These are phyloP conservation scores for Peromyscus nudipes DNA, from an alignment of 2,797 vertebrate genomes.

Conservation along the genomic window DNA sequence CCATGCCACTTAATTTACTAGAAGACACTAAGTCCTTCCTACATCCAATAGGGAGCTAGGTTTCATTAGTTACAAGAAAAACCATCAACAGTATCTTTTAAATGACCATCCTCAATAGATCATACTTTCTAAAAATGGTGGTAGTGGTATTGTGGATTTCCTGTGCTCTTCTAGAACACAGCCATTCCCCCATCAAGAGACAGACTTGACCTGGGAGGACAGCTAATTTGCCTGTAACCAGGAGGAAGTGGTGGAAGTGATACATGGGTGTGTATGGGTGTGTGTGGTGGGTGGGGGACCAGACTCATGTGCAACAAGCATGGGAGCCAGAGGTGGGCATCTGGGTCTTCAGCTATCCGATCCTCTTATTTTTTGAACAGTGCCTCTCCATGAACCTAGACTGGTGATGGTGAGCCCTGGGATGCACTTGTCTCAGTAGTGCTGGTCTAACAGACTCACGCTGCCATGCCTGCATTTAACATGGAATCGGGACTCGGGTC, in stretches of 20 bases:
- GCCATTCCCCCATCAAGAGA: too few species aligned
- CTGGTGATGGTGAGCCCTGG: background rate
- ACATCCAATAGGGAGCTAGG: too few species aligned
- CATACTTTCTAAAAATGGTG: background rate
- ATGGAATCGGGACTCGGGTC: background rate
- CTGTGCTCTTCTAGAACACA: rapidly evolving
- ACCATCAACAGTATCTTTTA: background rate
- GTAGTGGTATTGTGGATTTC: too few species aligned
- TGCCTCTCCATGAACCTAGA: background rate
- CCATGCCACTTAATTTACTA: background rate
- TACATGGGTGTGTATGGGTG: rapidly evolving
- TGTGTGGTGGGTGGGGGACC: too few species aligned
- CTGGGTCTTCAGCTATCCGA: background rate
- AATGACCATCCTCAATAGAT: background rate
- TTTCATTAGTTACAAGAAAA: background rate
- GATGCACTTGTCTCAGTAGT: background rate
- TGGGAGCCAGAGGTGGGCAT: background rate
- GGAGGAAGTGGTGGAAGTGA: background rate
- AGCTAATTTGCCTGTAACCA: background rate
- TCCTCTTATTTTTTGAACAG: background rate
- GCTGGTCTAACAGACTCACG: background rate
- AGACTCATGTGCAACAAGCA: too few species aligned
- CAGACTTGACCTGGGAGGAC: background rate
- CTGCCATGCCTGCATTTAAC: background rate
- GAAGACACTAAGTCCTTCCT: background rate